Base-by-base conservation (phyloP, 2,113 vertebrate species). In the Cinclus cinclus region DNA sequence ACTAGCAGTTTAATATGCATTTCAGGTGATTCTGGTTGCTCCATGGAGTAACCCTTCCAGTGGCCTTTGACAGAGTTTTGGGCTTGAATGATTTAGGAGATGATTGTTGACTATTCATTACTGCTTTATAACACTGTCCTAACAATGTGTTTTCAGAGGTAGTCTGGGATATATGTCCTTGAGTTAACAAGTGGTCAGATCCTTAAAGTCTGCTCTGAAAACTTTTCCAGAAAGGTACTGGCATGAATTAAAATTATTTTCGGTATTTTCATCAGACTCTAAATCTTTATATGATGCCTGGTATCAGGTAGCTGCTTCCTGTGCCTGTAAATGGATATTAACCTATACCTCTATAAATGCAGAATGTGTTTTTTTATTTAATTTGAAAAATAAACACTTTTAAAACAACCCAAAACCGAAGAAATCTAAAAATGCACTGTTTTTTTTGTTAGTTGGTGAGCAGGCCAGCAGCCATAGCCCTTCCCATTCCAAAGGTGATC, bases 401-500 rank as follows among this genome's bases (percentile, higher is more conserved):
- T 76, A 49, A 41, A 81, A 31, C 33, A 47, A 86, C 14, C 11
- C 18, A 17, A 15, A 69, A 31, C 25, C 28, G 0, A 0, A 53
- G 42, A 65, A 80, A 47, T 74, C 7, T 78, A 52, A 70, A 80
- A 74, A 56, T 6, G 31, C 13, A 2, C 10, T 0, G 0, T 1
- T 2, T 53, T 76, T 64, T 67, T 25, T 50, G 49, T 62, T 58
- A 35, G 24, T 24, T 0, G 0, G 49, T 21, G 46, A 37, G 69
- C 39, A 75, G 33, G 7, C 82, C 76, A 41, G 35, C 49, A 87
- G 53, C 53, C 37, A 7, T 6, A 39, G 65, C 69, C 55, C 33
- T 62, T 55, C 42, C 21, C 7, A 5, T 81, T 69, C 49, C 11
- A 9, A 60, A 83, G 50, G 47, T 8, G 2, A 71, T 81, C 74